Evolutionary conservation across 2,797 vertebrate species (phyloP), one percentile per base, ranked within the genome.

Genomic region (Microchirus variegatus): DNA sequence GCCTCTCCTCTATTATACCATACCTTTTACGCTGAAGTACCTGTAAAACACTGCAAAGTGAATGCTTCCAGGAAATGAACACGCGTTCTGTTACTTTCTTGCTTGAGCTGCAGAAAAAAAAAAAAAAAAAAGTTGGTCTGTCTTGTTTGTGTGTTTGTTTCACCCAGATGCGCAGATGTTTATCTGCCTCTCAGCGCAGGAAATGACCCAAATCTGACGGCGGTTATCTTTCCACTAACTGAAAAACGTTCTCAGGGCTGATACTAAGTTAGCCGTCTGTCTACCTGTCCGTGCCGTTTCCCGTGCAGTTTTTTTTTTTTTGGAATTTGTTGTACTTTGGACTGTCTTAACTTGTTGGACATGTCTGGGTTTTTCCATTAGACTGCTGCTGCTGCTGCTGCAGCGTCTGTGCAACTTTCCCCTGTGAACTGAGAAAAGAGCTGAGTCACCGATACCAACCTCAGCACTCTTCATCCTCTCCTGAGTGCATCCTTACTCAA

Each of bases 371-470:
- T 31, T 31, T 31, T 31, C 31, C 31, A 31, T 31, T 31, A 31
- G 22, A 22, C 22, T 22, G 22, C 22, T 22, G 22, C 22, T 22
- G 22, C 22, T 22, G 22, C 22, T 22, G 17, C 3, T 61, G 42
- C 42, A 36, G 6, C 47, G 22, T 59, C 19, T 62, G 48, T 47
- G 53, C 70, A 87, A 87, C 53, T 43, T 84, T 81, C 73, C 81
- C 46, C 58, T 54, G 53, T 35, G 40, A 40, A 44, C n/a, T 31
- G 50, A 53, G 16, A 70, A 43, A 79, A 73, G 46, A 51, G 81
- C 81, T 85, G 78, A 88, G 63, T 89, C 84, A 90, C 75, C 57
- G 0, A 51, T 51, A 64, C n/a, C n/a, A 45, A n/a, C 43, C 35
- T 67, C 48, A 15, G 19, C 22, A 37, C 40, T 36, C 59, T 51